Base-by-base conservation (phyloP, 2,888 invertebrate genomes). In the Lasioglossum lativentre region DNA sequence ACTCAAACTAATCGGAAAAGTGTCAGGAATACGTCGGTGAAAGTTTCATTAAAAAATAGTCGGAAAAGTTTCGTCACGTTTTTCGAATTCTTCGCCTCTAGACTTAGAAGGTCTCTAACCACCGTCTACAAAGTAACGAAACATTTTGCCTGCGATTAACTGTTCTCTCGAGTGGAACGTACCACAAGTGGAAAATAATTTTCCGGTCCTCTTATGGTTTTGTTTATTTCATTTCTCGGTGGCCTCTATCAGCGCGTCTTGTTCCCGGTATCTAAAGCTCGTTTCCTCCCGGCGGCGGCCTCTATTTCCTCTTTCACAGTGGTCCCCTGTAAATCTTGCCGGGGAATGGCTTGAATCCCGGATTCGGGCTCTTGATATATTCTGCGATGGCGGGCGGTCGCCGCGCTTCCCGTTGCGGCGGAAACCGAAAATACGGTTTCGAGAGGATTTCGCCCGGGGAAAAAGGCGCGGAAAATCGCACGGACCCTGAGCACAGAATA, bases 361-460 rank as follows among this genome's bases (percentile, higher is more conserved):
- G 66, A 38, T 66, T 66, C 66, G 66, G 66, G 19, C 30, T 66
- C 34, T 23, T 34, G 66, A 66, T 66, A 66, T 66, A 66, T 66
- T 66, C 66, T 66, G 19, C 34, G 30, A 34, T 34, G 34, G 63
- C 23, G 66, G 66, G 34, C 34, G n/a, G n/a, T 56, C 12, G 12
- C n/a, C n/a, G 56, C 19, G 34, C 8, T 66, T 19, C 16, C 19
- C 27, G 63, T 52, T 52, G 16, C 30, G 66, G 34, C 66, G 66
- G 34, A 38, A 66, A 66, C 66, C 34, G 66, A 66, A 66, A 66
- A 66, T 66, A 66, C 34, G 66, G 66, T 66, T 38, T 66, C 66
- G 23, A 10, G 10, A 34, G 66, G 66, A 66, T 66, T 66, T 38
- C 23, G 8, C 66, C 66, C 30, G 34, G 4, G 19, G 34, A 10